A percentile compares a stretch with the other conserved stretches of the same genome.
phyloP scores from a whole-genome alignment of 2,888 invertebrate genomes.

The Pantelozetes paolii region DNA sequence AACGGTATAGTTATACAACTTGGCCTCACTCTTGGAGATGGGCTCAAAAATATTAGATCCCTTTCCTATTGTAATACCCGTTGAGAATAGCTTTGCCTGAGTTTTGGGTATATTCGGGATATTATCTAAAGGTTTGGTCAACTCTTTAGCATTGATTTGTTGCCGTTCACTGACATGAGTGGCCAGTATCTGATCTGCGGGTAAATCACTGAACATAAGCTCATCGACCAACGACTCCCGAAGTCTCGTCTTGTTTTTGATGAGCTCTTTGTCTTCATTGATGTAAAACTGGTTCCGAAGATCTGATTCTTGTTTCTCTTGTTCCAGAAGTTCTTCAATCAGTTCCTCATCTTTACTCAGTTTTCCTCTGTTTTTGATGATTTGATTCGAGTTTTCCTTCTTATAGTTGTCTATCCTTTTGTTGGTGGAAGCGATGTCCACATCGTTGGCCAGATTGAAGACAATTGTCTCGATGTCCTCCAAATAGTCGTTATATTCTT shows the following conservation, averaged over 20 bases:
- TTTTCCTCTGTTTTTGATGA: constrained; percentile 54
- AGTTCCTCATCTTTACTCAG: constrained; percentile 71
- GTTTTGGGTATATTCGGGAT: constrained; percentile 40
- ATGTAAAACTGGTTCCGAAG: constrained; percentile 59
- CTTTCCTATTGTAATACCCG: constrained; percentile 74
- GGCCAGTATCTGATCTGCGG: constrained; percentile 80
- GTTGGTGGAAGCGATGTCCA: constrained; percentile 81
- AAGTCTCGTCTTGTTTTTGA: constrained; percentile 57
- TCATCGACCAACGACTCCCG: constrained; percentile 92
- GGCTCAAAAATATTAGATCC: constrained; percentile 64
- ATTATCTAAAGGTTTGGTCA: background rate
- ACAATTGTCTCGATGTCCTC: constrained; percentile 90
- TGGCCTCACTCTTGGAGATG: constrained; percentile 62
- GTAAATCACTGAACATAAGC: constrained; percentile 83
- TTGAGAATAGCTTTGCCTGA: constrained; percentile 63
- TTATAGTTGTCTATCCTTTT: constrained; percentile 85
- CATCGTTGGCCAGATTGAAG: constrained; percentile 81
- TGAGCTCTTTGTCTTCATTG: constrained; percentile 49
- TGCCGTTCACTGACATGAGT: constrained; percentile 62
- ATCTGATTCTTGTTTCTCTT: constrained; percentile 63
- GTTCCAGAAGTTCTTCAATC: constrained; percentile 74
- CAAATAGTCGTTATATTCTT: constrained; percentile 91
- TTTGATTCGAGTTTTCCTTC: constrained; percentile 68
- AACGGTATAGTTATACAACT: constrained; percentile 63
- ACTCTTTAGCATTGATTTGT: background rate